A percentile compares a stretch with the other conserved stretches of the same genome.
Evolutionary conservation across 2,797 vertebrate genomes (phyloP).

Genomic region (Chiroxiphia lanceolata): DNA sequence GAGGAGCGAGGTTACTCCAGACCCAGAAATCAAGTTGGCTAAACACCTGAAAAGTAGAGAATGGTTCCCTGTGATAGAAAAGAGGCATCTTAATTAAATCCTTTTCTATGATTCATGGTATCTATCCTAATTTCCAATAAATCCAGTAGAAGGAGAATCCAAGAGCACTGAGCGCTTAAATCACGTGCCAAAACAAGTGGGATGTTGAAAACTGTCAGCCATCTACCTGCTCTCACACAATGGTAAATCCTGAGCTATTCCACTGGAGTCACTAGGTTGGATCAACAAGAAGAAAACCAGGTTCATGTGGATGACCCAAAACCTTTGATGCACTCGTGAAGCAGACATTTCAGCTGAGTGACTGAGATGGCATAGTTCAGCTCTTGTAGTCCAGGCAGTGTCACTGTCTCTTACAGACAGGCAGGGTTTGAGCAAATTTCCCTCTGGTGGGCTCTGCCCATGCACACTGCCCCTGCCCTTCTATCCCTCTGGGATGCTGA

Average conservation of each 20-base stretch:
- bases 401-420: not conserved
- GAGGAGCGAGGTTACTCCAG: not conserved
- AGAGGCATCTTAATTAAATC: not conserved
- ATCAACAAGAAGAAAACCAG: not conserved
- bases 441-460: not conserved
- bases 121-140: not conserved
- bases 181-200: not conserved
- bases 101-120: not conserved
- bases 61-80: not conserved
- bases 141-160: not conserved
- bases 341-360: not conserved
- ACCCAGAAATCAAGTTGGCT: not conserved
- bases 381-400: accelerated
- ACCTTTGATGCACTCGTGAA: not conserved
- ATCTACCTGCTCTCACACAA: not conserved
- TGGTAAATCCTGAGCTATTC: not conserved
- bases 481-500: not conserved
- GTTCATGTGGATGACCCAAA: not conserved
- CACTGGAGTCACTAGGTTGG: not conserved
- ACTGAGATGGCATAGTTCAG: not conserved
- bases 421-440: not conserved
- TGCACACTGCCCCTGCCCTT: not conserved
- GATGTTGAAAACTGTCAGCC: not conserved
- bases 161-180: not conserved
- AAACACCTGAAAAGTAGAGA: not conserved